A percentile compares a stretch with the other conserved stretches of the same genome.
phyloP scores from a whole-genome alignment of 1,140 invertebrate genomes.

The Andrena cerasifolii region DNA sequence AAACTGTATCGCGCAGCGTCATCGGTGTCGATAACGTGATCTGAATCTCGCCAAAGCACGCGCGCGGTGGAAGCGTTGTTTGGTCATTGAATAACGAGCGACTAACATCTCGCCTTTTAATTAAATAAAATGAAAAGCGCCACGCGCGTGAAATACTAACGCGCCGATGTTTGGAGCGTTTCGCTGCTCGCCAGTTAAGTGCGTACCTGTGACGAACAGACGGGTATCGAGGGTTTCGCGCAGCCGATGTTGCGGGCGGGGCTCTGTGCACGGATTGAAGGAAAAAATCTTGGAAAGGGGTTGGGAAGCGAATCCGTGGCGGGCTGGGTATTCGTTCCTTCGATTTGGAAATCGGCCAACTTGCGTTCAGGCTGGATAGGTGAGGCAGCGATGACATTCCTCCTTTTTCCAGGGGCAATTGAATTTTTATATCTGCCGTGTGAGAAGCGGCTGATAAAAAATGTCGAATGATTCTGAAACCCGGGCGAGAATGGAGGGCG shows the following conservation, averaged over 20 bases:
- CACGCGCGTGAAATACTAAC: too few species aligned
- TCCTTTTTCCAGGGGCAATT: conserved; percentile 63
- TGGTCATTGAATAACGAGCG: not conserved
- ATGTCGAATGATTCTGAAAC: conserved; percentile 46
- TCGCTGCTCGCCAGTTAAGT: too few species aligned
- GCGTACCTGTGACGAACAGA: too few species aligned
- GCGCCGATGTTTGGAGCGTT: too few species aligned
- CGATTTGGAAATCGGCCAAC: conserved; percentile 65
- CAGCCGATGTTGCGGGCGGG: too few species aligned
- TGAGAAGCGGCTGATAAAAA: conserved; percentile 51
- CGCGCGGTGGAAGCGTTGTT: not conserved
- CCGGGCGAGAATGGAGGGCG: not conserved
- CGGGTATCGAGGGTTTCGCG: too few species aligned
- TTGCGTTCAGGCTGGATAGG: conserved; percentile 50
- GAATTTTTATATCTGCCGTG: conserved; percentile 68
- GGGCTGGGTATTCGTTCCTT: conserved; percentile 36
- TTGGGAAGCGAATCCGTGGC: conserved; percentile 38
- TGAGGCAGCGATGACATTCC: conserved; percentile 38
- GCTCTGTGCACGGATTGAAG: too few species aligned
- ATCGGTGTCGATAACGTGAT: not conserved
- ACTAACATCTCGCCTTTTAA: not conserved
- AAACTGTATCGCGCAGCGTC: not conserved
- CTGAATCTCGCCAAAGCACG: not conserved
- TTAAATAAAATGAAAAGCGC: not conserved
- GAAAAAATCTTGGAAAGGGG: not conserved